phyloP scores from a whole-genome alignment of 2,888 invertebrate genomes.

The Agonopterix heracliana region DNA sequence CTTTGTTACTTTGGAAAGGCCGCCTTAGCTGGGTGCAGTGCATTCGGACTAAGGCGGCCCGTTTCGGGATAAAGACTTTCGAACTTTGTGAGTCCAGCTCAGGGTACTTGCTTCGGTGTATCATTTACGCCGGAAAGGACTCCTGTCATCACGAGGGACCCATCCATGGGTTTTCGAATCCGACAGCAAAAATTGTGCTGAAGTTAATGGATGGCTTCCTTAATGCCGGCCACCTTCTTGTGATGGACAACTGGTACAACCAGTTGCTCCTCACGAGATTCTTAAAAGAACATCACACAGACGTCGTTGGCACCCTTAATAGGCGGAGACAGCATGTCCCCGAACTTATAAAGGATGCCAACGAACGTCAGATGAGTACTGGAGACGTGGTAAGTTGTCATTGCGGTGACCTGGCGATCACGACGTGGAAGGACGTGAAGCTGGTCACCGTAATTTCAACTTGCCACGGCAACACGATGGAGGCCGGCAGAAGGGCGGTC shows the following conservation, averaged over 20 bases:
- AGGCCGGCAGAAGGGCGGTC: background rate
- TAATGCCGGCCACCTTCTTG: slow-evolving; percentile 11
- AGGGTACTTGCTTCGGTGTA: background rate
- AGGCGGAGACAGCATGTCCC: slow-evolving; percentile 3
- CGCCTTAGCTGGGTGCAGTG: no score
- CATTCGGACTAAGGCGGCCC: no score
- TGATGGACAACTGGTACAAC: slow-evolving; percentile 19
- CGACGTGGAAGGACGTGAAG: slow-evolving; percentile 14
- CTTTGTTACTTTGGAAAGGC: no score
- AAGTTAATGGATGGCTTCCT: slow-evolving; percentile 9
- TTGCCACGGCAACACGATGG: background rate
- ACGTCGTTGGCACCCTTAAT: slow-evolving; percentile 9
- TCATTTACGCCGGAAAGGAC: background rate
- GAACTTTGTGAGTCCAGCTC: slow-evolving; percentile 15
- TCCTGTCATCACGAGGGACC: background rate
- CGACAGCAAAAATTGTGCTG: slow-evolving; percentile 15
- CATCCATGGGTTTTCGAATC: slow-evolving; percentile 11
- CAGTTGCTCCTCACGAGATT: slow-evolving; percentile 3
- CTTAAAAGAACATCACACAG: slow-evolving; percentile 6
- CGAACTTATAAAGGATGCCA: slow-evolving; percentile 1
- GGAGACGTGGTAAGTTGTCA: slow-evolving; percentile 5
- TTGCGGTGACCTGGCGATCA: slow-evolving; percentile 8
- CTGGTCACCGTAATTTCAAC: no score
- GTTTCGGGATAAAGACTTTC: slow-evolving; percentile 14
- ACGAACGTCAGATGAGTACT: background rate